A percentile compares a stretch with the other conserved stretches of the same genome.
Evolutionary conservation across 2,888 invertebrate species (phyloP).

Genomic region (Ochropacha duplaris): DNA sequence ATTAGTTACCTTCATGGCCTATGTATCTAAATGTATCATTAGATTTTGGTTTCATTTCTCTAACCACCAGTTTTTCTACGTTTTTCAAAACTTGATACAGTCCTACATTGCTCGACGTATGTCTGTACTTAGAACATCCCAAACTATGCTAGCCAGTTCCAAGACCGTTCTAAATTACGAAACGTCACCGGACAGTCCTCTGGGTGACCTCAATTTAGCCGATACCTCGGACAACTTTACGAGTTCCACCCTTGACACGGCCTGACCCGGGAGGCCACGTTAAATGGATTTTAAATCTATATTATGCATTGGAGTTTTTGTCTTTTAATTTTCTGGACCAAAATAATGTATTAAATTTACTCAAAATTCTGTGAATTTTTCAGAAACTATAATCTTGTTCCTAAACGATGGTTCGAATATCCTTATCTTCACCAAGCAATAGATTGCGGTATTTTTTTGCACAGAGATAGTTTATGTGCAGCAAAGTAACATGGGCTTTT

Average conservation of each 20-base stretch:
- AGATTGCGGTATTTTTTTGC: no score
- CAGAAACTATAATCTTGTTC: no score
- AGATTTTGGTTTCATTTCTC: no score
- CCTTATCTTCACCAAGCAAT: no score
- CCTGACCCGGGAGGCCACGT: not conserved
- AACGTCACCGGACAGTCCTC: slow-evolving; percentile 2
- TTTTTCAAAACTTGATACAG: not conserved
- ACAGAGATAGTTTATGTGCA: no score
- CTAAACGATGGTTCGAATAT: no score
- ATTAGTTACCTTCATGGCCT: no score
- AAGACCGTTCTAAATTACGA: slow-evolving; percentile 1
- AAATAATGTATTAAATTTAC: not conserved
- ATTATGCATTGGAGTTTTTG: not conserved
- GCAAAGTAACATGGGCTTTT: no score
- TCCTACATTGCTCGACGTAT: not conserved
- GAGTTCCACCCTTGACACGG: not conserved
- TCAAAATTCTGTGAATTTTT: not conserved
- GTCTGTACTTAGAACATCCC: not conserved
- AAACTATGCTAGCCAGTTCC: not conserved
- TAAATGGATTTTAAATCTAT: slow-evolving; percentile 1
- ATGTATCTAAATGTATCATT: no score
- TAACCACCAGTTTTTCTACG: not conserved
- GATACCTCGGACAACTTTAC: slow-evolving; percentile 1
- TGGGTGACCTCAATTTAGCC: slow-evolving; percentile 5
- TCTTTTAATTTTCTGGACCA: not conserved